Evolutionary conservation across 37 sponge, comb jelly and placozoan genomes (phyloP), one percentile per base, ranked within the genome.

Genomic region (Halichondria panicea): DNA sequence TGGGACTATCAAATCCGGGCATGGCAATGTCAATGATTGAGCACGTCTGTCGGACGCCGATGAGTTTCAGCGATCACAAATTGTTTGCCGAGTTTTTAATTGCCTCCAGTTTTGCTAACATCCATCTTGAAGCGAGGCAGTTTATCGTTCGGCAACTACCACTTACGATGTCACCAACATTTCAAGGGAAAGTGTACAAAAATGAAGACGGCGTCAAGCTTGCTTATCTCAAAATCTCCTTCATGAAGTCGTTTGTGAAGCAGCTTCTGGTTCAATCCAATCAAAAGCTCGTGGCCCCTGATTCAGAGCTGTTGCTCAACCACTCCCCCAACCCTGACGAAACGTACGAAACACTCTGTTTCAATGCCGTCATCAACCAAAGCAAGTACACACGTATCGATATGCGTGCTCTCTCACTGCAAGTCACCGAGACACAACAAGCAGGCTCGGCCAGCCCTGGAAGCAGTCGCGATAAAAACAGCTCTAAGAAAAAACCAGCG

Each of bases 1-100:
- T 87, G 4, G 68, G 69, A 18, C 52, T 87, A 11, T 71, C 71
- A 43, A 76, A 70, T 1, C 70, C 75, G 44, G 76, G 68, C 55
- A 38, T 81, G 75, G 88, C 82, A 21, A 53, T 81, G 25, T 75
- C 81, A 24, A 87, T 87, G 88, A 45, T 87, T 25, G 81, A 80
- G 71, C 66, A 80, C 30, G 27, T 87, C 36, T 80, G 82, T 71
- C 82, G 81, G 63, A 75, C 70, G 37, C 82, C 88, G 0, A 37
- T 87, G 57, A 22, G 52, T 4, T 50, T 81, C 62, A 38, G 12
- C 22, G 82, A 68, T 21, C 61, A 74, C 43, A 53, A 56, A 25
- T 41, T 87, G 6, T 71, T 87, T 54, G 75, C 81, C 19, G 88
- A 87, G 63, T 87, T 81, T 52, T 67, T 87, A 43, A 31, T 87